Conservation (phyloP, 2,797 vertebrate genomes). For the Anguilla megastoma region DNA sequence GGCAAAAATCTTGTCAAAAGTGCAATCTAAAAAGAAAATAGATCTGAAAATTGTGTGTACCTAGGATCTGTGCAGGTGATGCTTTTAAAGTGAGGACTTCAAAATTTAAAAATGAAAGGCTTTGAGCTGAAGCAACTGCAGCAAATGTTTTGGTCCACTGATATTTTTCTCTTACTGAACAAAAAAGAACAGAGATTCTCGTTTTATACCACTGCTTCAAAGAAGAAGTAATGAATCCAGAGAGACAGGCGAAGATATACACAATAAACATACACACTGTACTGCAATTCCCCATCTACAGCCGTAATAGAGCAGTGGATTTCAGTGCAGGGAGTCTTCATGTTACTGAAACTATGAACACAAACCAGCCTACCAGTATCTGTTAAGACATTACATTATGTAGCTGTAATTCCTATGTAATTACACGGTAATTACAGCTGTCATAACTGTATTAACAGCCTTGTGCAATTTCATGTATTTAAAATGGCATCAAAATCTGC, state of each 20-base stretch:
- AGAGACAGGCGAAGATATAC: not conserved
- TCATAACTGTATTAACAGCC: no score
- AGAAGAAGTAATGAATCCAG: not conserved
- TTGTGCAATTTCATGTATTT: not conserved
- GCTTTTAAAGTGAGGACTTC: not conserved
- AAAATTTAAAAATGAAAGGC: slow-evolving; percentile 15
- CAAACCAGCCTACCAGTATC: not conserved
- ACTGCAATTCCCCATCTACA: not conserved
- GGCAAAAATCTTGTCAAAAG: not conserved
- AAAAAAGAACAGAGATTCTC: not conserved
- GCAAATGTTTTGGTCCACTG: slow-evolving; percentile 17
- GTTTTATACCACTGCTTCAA: not conserved
- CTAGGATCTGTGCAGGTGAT: not conserved
- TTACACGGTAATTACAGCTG: not conserved
- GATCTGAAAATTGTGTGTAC: not conserved
- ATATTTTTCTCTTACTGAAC: slow-evolving; percentile 19
- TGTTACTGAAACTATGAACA: slow-evolving; percentile 4
- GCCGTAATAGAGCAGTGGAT: not conserved
- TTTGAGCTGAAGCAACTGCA: slow-evolving; percentile 12
- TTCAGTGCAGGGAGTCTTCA: not conserved
- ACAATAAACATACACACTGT: not conserved
- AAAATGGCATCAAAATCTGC: not conserved
- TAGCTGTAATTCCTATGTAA: not conserved
- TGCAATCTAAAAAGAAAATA: not conserved
- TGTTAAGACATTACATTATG: not conserved